phyloP scores from a whole-genome alignment of 2,113 vertebrate species.

The Pteruthius melanotis region DNA sequence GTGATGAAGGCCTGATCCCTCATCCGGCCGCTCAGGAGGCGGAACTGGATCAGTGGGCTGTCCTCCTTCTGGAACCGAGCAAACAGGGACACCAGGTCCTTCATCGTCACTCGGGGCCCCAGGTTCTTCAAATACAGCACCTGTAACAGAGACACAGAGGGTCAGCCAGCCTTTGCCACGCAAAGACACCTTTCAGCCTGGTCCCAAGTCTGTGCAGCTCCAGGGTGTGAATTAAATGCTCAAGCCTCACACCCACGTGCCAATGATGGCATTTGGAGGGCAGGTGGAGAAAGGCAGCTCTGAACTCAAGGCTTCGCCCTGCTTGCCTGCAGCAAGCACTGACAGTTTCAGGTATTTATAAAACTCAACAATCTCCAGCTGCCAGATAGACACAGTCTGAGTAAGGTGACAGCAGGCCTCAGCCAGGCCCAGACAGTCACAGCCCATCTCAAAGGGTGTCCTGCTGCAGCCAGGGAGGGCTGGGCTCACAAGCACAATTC shows the following conservation, averaged over 20 bases:
- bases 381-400: neutral
- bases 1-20: conserved; percentile 93
- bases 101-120: conserved; percentile 77
- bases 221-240: neutral
- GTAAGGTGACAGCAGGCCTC: neutral
- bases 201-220: neutral
- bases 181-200: neutral
- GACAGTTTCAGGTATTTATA: neutral
- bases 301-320: neutral
- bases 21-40: conserved; percentile 87
- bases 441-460: neutral
- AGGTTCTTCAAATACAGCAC: conserved; percentile 93
- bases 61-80: conserved; percentile 83
- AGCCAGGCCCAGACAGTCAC: neutral
- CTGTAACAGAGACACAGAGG: conserved; percentile 59
- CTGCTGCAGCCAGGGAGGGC: neutral
- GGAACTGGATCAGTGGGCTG: conserved; percentile 76
- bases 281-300: neutral
- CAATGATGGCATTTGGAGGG: neutral
- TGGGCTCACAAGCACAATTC: neutral
- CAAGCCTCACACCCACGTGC: neutral
- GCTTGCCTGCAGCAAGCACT: neutral
- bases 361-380: neutral
- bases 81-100: conserved; percentile 89
- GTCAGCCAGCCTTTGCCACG: neutral